Evolutionary conservation across 2,113 vertebrate species (phyloP), one percentile per base, ranked within the genome.

Genomic region (Myotis davidii): DNA sequence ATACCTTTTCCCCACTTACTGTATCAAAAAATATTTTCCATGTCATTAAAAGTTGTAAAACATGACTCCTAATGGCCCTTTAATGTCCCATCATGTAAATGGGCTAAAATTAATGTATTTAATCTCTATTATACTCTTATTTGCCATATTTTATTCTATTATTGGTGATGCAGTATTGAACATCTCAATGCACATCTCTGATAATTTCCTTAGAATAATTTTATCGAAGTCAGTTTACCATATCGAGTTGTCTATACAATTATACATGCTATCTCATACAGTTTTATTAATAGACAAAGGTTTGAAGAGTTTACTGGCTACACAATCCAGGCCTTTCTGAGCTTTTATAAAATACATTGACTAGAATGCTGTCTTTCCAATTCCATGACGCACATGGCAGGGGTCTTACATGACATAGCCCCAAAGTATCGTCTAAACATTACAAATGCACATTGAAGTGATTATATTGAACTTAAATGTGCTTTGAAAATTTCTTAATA

Each of bases 251-350:
- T 27, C 9, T 90, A 12, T 76, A 50, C 6, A 77, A 85, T 82
- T 92, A 88, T 54, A 92, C 91, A n/a, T 82, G 64, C 37, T 94
- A 32, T 42, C 23, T 90, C 50, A 42, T 95, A n/a, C 59, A 59
- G 29, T 11, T 81, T 78, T 76, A 20, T 91, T 76, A 84, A 77
- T 65, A 73, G 32, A 45, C 6, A 77, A 42, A 85, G 20, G 48
- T 88, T 85, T 42, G 17, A 76, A 93, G 21, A 20, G 7, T 78
- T 95, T 45, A 52, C 27, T 90, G 37, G 5, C 74, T 86, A 18
- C 52, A 77, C 72, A 50, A 91, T 67, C 14, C 48, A n/a, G 12
- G 3, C 37, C 48, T 64, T 95, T 89, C 10, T 85, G 34, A 82
- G 21, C 2, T 87, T 65, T 73, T 85, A 59, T 73, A 93, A 91